Conservation (phyloP, 2,888 invertebrate species). For the Orthosia incerta region DNA sequence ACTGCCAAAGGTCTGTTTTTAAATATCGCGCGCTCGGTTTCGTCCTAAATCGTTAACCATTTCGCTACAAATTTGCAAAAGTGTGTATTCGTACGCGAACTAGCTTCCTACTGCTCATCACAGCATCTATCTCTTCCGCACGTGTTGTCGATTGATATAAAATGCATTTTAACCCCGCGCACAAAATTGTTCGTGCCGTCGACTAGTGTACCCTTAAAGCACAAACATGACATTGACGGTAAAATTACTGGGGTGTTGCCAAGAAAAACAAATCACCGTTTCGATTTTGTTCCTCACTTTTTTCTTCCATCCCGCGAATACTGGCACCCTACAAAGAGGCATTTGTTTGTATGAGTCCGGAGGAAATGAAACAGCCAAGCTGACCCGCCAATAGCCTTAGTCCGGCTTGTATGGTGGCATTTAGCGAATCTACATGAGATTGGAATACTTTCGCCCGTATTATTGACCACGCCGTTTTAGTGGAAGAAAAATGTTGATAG, state of each 20-base stretch:
- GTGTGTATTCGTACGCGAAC: no score
- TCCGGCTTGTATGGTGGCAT: constrained; percentile 73
- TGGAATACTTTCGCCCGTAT: constrained; percentile 73
- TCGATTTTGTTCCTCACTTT: background rate
- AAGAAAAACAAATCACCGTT: background rate
- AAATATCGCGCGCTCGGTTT: no score
- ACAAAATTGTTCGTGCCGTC: no score
- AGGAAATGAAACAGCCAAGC: constrained; percentile 86
- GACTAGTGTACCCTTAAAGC: no score
- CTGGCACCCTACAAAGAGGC: constrained; percentile 68
- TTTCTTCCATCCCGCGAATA: constrained; percentile 34
- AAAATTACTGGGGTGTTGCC: background rate
- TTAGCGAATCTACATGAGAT: constrained; percentile 86
- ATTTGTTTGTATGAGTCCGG: constrained; percentile 84
- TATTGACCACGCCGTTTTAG: background rate
- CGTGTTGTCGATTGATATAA: no score
- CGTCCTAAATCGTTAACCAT: no score
- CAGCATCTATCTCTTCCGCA: no score
- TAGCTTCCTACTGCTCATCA: no score
- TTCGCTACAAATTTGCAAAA: no score
- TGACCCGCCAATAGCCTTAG: constrained; percentile 68
- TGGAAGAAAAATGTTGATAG: constrained; percentile 12
- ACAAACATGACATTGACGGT: no score
- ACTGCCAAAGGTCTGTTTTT: no score
- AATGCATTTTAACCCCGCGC: no score